Evolutionary conservation across 2,797 vertebrate species (phyloP).

Genomic region (Bovichtus diacanthus): DNA sequence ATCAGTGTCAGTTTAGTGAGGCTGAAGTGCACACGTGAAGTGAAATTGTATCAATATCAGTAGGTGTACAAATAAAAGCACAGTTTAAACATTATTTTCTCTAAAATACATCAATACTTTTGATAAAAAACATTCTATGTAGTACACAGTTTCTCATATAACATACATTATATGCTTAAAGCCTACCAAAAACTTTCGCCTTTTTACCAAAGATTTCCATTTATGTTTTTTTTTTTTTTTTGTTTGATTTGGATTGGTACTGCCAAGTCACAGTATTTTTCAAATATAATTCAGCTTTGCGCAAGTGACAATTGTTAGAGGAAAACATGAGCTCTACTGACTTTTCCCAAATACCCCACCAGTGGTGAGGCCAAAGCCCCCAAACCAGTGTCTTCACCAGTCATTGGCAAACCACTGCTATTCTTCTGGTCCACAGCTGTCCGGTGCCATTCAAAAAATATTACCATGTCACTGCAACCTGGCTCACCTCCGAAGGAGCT

Average conservation of each 20-base stretch:
- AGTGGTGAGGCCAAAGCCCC: slow-evolving; percentile 91
- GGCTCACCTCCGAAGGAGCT: slow-evolving; percentile 87
- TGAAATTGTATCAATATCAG: background rate
- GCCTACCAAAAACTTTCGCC: slow-evolving; percentile 86
- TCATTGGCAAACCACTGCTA: slow-evolving; percentile 92
- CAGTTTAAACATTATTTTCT: too few species aligned
- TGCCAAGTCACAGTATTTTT: slow-evolving; percentile 63
- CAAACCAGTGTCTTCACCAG: slow-evolving; percentile 94
- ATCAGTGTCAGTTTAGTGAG: background rate
- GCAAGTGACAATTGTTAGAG: slow-evolving; percentile 89
- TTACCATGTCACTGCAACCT: slow-evolving; percentile 88
- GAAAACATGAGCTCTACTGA: slow-evolving; percentile 93
- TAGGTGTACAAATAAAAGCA: too few species aligned
- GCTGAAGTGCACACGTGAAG: background rate
- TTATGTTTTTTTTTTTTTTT: slow-evolving; percentile 42
- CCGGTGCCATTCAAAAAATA: slow-evolving; percentile 90
- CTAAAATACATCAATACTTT: too few species aligned
- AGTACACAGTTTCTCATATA: slow-evolving; percentile 9
- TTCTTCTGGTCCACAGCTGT: slow-evolving; percentile 88
- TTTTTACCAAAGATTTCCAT: slow-evolving; percentile 94
- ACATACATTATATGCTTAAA: background rate
- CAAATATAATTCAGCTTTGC: slow-evolving; percentile 89
- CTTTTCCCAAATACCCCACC: slow-evolving; percentile 99
- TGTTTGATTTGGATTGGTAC: slow-evolving; percentile 60
- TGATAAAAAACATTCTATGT: too few species aligned